Evolutionary conservation across 2,797 vertebrate species (phyloP), one percentile per base, ranked within the genome.

Genomic region (Takifugu ocellatus): DNA sequence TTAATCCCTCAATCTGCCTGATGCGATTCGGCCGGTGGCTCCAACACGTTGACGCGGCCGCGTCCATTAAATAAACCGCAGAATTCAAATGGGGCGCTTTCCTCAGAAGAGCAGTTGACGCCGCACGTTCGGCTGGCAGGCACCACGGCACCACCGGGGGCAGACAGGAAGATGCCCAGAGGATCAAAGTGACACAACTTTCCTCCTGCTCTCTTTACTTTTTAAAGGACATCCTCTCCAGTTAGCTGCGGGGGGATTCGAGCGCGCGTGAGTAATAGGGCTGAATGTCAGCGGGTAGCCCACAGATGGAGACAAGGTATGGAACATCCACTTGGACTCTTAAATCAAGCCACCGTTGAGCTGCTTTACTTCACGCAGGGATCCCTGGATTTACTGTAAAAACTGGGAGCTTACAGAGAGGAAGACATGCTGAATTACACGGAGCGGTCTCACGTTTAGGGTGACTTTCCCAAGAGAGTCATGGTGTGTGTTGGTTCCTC

Each of bases 251-350:
- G 74, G 74, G 64, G 68, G 54, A 79, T 79, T 73, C 80, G 75
- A 70, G 78, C 80, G 84, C 85, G 74, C 84, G 82, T 85, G 74
- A 82, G 73, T 89, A 90, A 88, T 82, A 76, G 78, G 83, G 82
- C 79, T 87, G 82, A 89, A 90, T 87, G 87, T 90, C 85, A 90
- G 81, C 51, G 70, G 82, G 83, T 75, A 70, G 82, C 80, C 80
- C 80, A 77, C 77, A 78, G 70, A 82, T 67, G 74, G 79, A 79
- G 59, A 43, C 63, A 52, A 78, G 77, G 74, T 83, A 85, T 59
- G 60, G 63, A 79, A 68, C 67, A 73, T 70, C 67, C 75, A 54
- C 73, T 79, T 69, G 60, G 72, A 59, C 74, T 81, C 59, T 74
- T 74, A 82, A 78, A 85, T 79, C 63, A 69, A 82, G 60, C 66